A percentile compares a stretch with the other conserved stretches of the same genome.
Evolutionary conservation across 2,113 vertebrate species (phyloP).

Genomic region (Esox niger): DNA sequence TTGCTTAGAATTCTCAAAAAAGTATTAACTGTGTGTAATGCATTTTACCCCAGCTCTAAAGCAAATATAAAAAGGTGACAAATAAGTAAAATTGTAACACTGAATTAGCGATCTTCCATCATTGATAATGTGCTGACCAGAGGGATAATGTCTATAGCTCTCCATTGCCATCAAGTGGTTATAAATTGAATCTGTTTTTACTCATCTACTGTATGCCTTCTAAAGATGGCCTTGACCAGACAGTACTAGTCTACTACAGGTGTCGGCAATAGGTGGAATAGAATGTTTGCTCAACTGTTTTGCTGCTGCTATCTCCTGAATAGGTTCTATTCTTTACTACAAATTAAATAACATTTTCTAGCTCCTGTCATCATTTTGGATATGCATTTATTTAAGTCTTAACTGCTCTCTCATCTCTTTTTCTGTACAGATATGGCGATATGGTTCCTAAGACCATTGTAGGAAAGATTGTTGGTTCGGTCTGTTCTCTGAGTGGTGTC

Average conservation of each 20-base stretch:
- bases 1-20: background rate
- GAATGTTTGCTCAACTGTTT: too few relatives aligned
- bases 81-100: slow-evolving; percentile 9
- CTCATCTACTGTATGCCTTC: background rate
- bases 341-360: too few relatives aligned
- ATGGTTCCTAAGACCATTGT: slow-evolving; percentile 98
- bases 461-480: slow-evolving; percentile 94
- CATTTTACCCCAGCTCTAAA: slow-evolving; percentile 6
- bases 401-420: slow-evolving; percentile 5
- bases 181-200: background rate
- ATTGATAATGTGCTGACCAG: background rate
- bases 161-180: slow-evolving; percentile 46
- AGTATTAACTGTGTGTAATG: slow-evolving; percentile 2
- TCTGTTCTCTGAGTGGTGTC: slow-evolving; percentile 93
- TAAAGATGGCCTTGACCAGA: too few relatives aligned
- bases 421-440: slow-evolving; percentile 85
- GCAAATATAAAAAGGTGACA: slow-evolving; percentile 12
- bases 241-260: too few relatives aligned
- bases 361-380: too few relatives aligned
- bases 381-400: background rate
- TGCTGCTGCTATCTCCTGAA: too few relatives aligned
- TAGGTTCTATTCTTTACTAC: too few relatives aligned
- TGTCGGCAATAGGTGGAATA: too few relatives aligned
- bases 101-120: background rate
- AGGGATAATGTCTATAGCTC: slow-evolving; percentile 8